Conservation (phyloP, 2,888 invertebrate species). For the Linnaemya tessellans region DNA sequence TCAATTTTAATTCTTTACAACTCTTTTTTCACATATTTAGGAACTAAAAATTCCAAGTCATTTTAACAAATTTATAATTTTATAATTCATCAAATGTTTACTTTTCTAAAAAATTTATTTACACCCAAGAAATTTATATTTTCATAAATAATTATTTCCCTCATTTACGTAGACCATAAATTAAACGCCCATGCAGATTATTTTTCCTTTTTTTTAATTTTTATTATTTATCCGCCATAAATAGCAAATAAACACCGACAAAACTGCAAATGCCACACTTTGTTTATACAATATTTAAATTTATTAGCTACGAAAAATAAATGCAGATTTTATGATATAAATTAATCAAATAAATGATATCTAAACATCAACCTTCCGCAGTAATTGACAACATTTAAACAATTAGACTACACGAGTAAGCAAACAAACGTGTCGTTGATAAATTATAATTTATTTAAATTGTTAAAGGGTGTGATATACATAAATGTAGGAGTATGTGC, state of each 20-base stretch:
- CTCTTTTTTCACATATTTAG: neutral
- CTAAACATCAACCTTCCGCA: neutral
- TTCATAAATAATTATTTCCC: neutral
- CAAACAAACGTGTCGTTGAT: neutral
- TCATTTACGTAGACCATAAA: neutral
- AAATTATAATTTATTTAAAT: neutral
- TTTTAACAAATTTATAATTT: neutral
- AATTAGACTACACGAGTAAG: neutral
- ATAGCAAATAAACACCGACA: neutral
- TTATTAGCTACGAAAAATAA: constrained; percentile 1
- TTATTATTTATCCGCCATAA: constrained; percentile 17
- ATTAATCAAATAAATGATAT: constrained; percentile 5
- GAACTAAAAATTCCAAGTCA: neutral
- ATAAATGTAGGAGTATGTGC: neutral
- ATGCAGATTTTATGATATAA: neutral
- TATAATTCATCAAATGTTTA: neutral
- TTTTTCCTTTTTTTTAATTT: neutral
- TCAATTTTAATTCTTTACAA: no score
- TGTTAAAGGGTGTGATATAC: neutral
- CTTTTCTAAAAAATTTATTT: neutral
- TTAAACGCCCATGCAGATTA: neutral
- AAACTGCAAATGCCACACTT: constrained; percentile 12
- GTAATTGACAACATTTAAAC: neutral
- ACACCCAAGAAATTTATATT: neutral
- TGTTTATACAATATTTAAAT: constrained; percentile 20